phyloP scores from a whole-genome alignment of 2,797 vertebrate species.

The Lycodopsis pacificus region DNA sequence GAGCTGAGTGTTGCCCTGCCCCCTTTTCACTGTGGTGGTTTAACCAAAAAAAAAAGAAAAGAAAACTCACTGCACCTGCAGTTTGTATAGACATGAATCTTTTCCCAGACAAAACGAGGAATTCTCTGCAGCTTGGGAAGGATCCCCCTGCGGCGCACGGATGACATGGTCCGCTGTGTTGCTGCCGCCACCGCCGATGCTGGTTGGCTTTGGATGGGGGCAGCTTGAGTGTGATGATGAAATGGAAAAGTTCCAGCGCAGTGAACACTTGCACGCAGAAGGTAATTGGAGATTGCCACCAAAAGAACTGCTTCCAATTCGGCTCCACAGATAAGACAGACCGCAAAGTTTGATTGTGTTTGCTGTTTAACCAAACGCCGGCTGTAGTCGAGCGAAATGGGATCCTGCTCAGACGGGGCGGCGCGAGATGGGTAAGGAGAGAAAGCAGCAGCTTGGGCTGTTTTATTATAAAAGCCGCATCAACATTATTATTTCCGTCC shows the following conservation, averaged over 20 bases:
- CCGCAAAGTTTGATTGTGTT: slow-evolving; percentile 77
- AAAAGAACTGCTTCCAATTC: slow-evolving; percentile 78
- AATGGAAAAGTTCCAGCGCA: slow-evolving; percentile 82
- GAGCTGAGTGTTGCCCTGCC: slow-evolving; percentile 33
- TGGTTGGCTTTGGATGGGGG: slow-evolving; percentile 59
- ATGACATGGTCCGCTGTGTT: slow-evolving; percentile 76
- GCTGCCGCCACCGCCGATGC: slow-evolving; percentile 35
- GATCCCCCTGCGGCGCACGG: slow-evolving; percentile 61
- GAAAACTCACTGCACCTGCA: slow-evolving; percentile 70
- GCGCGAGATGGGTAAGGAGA: slow-evolving; percentile 24
- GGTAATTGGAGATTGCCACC: slow-evolving; percentile 80
- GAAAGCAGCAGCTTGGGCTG: slow-evolving; percentile 6
- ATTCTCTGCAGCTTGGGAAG: slow-evolving; percentile 66
- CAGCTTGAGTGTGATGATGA: slow-evolving; percentile 76
- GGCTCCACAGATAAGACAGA: slow-evolving; percentile 53
- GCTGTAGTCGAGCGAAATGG: slow-evolving; percentile 48
- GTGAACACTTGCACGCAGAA: slow-evolving; percentile 77
- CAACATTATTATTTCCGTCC: slow-evolving; percentile 27
- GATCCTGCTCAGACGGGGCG: slow-evolving; percentile 46
- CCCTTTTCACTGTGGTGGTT: slow-evolving; percentile 40
- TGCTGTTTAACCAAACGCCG: slow-evolving; percentile 63
- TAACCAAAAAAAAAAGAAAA: not conserved
- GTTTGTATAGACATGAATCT: slow-evolving; percentile 73
- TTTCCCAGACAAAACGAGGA: slow-evolving; percentile 74
- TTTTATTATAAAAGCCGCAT: slow-evolving; percentile 19